Evolutionary conservation across 2,888 invertebrate genomes (phyloP).

Genomic region (Chaitophorus viminalis): DNA sequence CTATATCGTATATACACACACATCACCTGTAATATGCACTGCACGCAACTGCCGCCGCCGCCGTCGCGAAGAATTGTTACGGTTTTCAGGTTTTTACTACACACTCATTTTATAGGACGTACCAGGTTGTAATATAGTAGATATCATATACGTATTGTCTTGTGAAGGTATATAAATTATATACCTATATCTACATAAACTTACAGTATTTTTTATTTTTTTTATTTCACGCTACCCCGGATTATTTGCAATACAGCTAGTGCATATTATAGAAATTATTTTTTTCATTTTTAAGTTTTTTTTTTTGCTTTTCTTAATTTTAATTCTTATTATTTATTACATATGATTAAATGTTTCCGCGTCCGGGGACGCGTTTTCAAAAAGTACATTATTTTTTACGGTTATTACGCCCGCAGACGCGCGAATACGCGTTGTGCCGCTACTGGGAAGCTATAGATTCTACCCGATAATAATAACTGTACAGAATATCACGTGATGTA

Average conservation of each 20-base stretch:
- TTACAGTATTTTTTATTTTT: constrained; percentile 11
- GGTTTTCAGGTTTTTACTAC: constrained; percentile 40
- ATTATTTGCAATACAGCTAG: not conserved
- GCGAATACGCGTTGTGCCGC: not conserved
- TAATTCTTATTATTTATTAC: not conserved
- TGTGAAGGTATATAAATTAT: not conserved
- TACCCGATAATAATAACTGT: not conserved
- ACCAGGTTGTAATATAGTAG: no score
- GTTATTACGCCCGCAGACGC: not conserved
- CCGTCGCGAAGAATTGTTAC: constrained; percentile 44
- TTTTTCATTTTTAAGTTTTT: not conserved
- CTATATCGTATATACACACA: not conserved
- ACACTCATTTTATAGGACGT: not conserved
- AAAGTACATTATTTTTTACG: not conserved
- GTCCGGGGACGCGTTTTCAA: not conserved
- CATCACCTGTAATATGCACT: not conserved
- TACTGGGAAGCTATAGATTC: no score
- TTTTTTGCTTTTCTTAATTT: not conserved
- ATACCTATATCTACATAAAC: not conserved
- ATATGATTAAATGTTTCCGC: not conserved
- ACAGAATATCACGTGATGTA: not conserved
- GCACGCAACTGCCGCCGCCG: not conserved
- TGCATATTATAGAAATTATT: no score
- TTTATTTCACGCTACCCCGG: constrained; percentile 50
- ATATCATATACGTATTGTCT: not conserved